Evolutionary conservation across 2,888 invertebrate genomes (phyloP).

Genomic region (Papilio elwesi): DNA sequence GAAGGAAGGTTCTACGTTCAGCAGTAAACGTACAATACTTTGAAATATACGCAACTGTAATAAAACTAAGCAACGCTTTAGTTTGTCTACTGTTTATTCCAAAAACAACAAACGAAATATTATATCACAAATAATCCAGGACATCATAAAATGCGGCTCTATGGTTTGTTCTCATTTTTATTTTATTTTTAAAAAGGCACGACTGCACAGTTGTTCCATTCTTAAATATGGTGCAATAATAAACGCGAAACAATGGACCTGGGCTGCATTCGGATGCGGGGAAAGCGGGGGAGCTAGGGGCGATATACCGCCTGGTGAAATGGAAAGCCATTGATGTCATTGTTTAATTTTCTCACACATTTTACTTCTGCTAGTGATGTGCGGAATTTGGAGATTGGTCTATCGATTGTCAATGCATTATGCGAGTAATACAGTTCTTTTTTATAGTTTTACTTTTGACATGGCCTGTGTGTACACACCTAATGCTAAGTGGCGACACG

Average conservation of each 20-base stretch:
- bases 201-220: neutral
- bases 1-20: too few relatives aligned
- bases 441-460: too few relatives aligned
- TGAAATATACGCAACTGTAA: neutral
- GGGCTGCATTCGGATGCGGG: neutral
- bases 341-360: slow-evolving; percentile 71
- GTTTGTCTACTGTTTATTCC: neutral
- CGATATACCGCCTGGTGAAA: slow-evolving; percentile 32
- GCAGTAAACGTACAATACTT: too few relatives aligned
- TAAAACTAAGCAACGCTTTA: neutral
- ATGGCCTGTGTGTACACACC: too few relatives aligned
- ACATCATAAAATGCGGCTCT: neutral
- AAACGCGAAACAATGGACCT: slow-evolving; percentile 21
- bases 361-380: slow-evolving; percentile 49
- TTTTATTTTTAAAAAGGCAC: slow-evolving; percentile 1
- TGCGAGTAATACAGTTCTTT: too few relatives aligned
- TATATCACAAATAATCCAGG: slow-evolving; percentile 10
- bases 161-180: neutral
- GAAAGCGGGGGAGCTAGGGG: neutral
- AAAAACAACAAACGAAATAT: neutral
- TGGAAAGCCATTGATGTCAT: slow-evolving; percentile 50
- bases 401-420: neutral
- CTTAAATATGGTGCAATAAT: slow-evolving; percentile 18
- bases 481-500: too few relatives aligned
- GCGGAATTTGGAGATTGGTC: neutral